Evolutionary conservation across 2,113 vertebrate species (phyloP), one percentile per base, ranked within the genome.

Genomic region (Ceratotherium simum): DNA sequence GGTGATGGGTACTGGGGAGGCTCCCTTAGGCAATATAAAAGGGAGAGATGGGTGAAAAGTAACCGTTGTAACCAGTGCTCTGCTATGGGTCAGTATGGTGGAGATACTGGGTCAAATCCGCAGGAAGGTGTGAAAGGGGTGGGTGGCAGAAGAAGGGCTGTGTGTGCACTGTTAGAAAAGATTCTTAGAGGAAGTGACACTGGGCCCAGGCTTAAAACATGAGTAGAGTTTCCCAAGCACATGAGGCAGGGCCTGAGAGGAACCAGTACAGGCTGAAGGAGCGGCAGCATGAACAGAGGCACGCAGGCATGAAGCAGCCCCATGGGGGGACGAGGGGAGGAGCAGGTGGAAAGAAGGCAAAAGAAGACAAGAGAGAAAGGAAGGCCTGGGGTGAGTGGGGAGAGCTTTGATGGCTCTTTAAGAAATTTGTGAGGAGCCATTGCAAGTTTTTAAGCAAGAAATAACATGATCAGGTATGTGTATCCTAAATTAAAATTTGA

Each of bases 361-460:
- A 82, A 73, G 62, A 39, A 33, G 42, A 51, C 17, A 0, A 39
- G 13, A 88, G 33, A 14, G 70, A 79, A 46, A 83, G 64, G 67
- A 73, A 79, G 42, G 21, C 33, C 14, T 3, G 3, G 29, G 36
- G 12, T 60, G 54, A 62, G 33, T 10, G 17, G 29, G 20, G 65
- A 78, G 31, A 67, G 23, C 29, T 80, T 83, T 69, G 86, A 25
- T 46, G 83, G 10, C 5, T 3, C n/a, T 33, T 36, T 48, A 82
- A 60, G 82, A 78, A 72, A 76, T 42, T 31, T 69, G 62, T 27
- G 62, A 72, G 27, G 36, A 69, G 1, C 54, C 36, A 27, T 11
- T 73, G 29, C 31, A 90, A 92, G 64, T 82, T 95, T 91, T 86
- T 64, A 88, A 93, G 36, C 36, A 83, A n/a, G 33, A 83, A 81